phyloP scores from a whole-genome alignment of 2,797 vertebrate species.

The Chloroceryle amazona region DNA sequence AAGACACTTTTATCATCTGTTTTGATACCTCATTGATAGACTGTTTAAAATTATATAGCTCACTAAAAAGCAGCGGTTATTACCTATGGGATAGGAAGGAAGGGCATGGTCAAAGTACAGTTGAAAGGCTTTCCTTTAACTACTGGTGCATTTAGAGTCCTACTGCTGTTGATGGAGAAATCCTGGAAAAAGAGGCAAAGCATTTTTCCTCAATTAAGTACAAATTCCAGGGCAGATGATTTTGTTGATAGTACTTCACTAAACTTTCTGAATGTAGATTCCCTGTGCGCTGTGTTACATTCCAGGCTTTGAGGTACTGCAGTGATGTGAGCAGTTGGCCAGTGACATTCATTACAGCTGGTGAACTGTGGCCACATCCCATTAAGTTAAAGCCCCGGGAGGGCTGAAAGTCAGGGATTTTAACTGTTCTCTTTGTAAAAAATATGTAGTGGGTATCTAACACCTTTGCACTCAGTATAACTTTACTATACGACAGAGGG shows the following conservation, averaged over 20 bases:
- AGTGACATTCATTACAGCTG: background rate
- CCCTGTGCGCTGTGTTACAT: background rate
- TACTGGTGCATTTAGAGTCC: background rate
- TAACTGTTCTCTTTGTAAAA: slow-evolving; percentile 12
- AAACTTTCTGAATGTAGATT: background rate
- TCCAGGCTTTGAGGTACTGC: background rate
- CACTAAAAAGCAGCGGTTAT: slow-evolving; percentile 48
- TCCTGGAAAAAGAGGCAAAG: background rate
- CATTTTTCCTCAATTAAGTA: background rate
- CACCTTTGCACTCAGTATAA: background rate
- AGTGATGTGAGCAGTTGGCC: background rate
- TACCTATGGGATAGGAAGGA: slow-evolving; percentile 18
- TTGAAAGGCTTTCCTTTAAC: background rate
- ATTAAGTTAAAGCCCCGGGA: slow-evolving; percentile 4
- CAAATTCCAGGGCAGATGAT: background rate
- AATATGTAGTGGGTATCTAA: background rate
- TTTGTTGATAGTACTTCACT: background rate
- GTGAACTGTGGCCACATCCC: background rate
- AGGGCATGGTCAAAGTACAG: background rate
- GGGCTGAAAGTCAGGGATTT: background rate
- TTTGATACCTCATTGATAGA: slow-evolving; percentile 18
- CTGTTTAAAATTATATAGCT: slow-evolving; percentile 57
- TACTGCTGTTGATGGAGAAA: background rate
- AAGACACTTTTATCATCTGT: slow-evolving; percentile 48
- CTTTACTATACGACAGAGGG: background rate